These are phyloP conservation scores for Amorpha juglandis DNA, from an alignment of 2,888 invertebrate genomes.

Conservation along the genomic window DNA sequence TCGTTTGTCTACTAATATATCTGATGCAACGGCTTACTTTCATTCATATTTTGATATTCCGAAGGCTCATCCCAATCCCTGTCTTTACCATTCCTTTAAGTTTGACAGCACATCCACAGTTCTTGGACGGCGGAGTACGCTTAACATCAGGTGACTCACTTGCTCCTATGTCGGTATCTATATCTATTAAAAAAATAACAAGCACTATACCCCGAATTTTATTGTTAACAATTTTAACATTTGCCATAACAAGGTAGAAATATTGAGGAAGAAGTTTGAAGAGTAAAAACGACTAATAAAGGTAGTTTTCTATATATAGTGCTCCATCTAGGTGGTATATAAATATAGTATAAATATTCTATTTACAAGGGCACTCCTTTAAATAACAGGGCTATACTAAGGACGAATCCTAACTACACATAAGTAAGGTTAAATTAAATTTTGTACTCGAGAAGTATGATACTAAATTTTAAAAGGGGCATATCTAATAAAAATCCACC, in stretches of 20 bases:
- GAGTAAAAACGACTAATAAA: conserved; percentile 30
- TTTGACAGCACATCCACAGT: too few species aligned
- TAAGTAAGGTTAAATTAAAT: conserved; percentile 29
- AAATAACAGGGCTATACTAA: neutral
- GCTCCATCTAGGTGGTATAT: conserved; percentile 38
- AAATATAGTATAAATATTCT: conserved; percentile 54
- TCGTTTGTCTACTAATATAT: too few species aligned
- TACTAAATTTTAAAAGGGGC: neutral
- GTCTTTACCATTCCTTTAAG: too few species aligned
- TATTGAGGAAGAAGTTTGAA: conserved; percentile 11
- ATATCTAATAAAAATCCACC: conserved; percentile 19
- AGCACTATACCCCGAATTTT: too few species aligned
- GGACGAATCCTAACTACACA: conserved; percentile 21
- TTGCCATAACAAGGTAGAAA: conserved; percentile 9
- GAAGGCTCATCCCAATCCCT: too few species aligned
- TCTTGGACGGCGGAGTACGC: too few species aligned
- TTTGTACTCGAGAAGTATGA: conserved; percentile 34
- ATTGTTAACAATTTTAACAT: conserved; percentile 4
- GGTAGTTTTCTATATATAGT: conserved; percentile 31
- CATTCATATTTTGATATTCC: too few species aligned
- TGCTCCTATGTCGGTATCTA: too few species aligned
- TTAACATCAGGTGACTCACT: too few species aligned
- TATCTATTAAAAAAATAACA: too few species aligned
- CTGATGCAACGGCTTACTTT: too few species aligned
- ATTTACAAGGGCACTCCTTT: conserved; percentile 50